Base-by-base conservation (phyloP, 2,113 vertebrate genomes). In the Myrmecophaga tridactyla region DNA sequence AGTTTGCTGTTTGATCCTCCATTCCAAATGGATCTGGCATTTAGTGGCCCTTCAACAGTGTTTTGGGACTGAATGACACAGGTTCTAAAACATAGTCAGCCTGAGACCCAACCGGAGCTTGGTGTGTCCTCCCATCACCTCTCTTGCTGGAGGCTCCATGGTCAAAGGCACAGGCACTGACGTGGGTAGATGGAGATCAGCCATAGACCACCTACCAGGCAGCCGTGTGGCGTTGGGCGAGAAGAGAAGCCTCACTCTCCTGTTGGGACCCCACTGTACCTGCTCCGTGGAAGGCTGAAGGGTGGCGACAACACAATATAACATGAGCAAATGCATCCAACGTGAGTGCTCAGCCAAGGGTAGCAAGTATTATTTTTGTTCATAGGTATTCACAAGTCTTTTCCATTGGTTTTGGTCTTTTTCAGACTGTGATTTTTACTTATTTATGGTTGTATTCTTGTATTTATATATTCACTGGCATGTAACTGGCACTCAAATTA, bases 261-360 rank as follows among this genome's bases (percentile, higher is more conserved):
- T 41, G 18, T 56, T 56, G 53, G 53, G 17, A 17, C 53, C 53
- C 18, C 17, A 17, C 53, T 18, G 29, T 4, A 17, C 43, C 51
- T 6, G 10, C 39, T 20, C 7, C 2, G 0, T 2, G 5, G 15
- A 1, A 27, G 6, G 48, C 2, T 1, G 46, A 36, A 14, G n/a
- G 29, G 20, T 27, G 3, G 17, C 51, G 73, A 5, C 1, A 1
- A 14, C 0, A 18, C 4, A 12, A 29, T 0, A 0, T 0, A 23
- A 25, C 7, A 1, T n/a, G 2, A 4, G 3, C 11, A 6, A 34
- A 11, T 4, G 2, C 3, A 1, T 21, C 1, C 11, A 62, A 21
- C 13, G 4, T 9, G 6, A 7, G n/a, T 1, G 7, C 25, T 27
- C 43, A 27, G 13, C 31, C 72, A 10, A 10, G 11, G 46, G 29